phyloP scores from a whole-genome alignment of 2,113 vertebrate genomes.

The Thermophis baileyi region DNA sequence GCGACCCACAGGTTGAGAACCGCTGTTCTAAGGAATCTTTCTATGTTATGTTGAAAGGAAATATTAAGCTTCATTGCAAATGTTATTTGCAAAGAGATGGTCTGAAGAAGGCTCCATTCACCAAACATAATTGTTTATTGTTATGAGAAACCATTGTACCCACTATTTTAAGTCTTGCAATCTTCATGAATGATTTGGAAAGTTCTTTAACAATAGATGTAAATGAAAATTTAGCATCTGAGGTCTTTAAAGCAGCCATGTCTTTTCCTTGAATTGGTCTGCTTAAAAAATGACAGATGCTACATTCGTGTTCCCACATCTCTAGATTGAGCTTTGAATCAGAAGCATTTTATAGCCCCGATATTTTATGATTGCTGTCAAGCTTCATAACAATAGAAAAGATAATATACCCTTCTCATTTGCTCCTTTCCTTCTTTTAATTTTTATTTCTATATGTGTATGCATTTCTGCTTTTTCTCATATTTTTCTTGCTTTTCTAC shows the following conservation, averaged over 20 bases:
- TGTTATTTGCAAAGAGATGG: neutral
- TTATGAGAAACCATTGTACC: neutral
- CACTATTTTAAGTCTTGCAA: neutral
- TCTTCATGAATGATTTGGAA: neutral
- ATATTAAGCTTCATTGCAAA: neutral
- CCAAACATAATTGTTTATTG: neutral
- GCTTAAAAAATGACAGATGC: neutral
- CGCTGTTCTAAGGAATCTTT: neutral
- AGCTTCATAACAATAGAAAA: neutral
- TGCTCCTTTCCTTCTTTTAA: neutral
- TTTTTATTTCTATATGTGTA: neutral
- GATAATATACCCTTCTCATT: neutral
- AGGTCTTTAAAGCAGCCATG: neutral
- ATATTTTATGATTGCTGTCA: neutral
- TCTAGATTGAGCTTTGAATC: neutral
- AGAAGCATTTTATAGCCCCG: neutral
- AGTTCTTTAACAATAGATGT: neutral
- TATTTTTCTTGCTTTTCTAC: constrained; percentile 34
- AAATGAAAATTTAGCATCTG: neutral
- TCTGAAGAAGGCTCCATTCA: neutral
- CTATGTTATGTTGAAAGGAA: neutral
- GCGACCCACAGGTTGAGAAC: no score
- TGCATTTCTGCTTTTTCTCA: neutral
- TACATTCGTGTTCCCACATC: neutral
- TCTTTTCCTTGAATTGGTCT: neutral